Evolutionary conservation across 2,888 invertebrate genomes (phyloP).

Genomic region (Hypomecis atomaria): DNA sequence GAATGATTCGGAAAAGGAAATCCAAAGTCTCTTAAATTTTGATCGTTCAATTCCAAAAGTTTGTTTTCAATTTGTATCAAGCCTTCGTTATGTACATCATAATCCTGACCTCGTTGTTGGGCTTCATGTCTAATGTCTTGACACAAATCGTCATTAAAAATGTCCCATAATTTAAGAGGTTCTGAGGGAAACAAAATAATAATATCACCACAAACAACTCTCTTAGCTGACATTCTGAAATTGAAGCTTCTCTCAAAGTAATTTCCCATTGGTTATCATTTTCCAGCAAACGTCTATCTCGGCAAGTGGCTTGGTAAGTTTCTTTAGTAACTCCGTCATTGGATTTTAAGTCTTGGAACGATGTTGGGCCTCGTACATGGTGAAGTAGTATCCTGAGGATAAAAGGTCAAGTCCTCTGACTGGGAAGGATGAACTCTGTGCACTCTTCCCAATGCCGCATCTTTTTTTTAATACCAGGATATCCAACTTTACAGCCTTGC

Average conservation of each 20-base stretch:
- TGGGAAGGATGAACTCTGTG: neutral
- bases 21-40: neutral
- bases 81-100: neutral
- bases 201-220: neutral
- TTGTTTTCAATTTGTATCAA: constrained; percentile 3
- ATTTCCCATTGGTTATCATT: neutral
- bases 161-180: constrained; percentile 2
- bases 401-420: neutral
- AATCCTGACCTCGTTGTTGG: neutral
- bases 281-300: neutral
- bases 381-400: neutral
- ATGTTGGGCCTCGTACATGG: neutral
- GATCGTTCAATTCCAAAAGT: no score
- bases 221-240: neutral
- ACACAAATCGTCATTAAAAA: constrained; percentile 1
- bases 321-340: neutral
- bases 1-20: neutral
- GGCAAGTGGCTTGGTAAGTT: neutral
- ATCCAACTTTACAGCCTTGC: no score
- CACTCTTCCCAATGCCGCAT: neutral
- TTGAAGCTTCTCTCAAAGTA: neutral
- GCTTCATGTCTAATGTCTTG: neutral
- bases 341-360: neutral
- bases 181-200: neutral
- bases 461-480: neutral